phyloP scores from a whole-genome alignment of 2,113 vertebrate species.

The Lophotis ruficrista region DNA sequence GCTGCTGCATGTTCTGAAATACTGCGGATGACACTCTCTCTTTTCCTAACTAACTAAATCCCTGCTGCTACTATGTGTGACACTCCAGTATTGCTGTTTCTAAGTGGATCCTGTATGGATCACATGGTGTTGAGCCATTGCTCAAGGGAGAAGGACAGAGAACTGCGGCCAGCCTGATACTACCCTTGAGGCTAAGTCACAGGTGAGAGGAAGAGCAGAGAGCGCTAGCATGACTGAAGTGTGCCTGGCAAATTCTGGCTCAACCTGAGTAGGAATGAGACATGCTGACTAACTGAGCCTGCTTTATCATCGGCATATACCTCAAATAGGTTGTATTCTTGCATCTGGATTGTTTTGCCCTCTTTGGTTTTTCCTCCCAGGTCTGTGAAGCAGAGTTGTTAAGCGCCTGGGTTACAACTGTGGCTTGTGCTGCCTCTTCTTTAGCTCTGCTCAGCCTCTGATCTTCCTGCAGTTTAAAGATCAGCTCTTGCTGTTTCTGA shows the following conservation, averaged over 20 bases:
- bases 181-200: not conserved
- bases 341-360: not conserved
- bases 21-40: not conserved
- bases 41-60: not conserved
- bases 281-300: not conserved
- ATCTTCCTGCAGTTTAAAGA: slow-evolving; percentile 78
- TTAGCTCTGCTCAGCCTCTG: slow-evolving; percentile 72
- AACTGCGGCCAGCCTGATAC: not conserved
- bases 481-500: slow-evolving; percentile 85
- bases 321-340: not conserved
- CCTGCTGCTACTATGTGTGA: not conserved
- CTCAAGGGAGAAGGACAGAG: not conserved
- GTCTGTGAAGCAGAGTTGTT: not conserved
- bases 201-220: not conserved
- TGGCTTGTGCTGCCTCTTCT: slow-evolving; percentile 64
- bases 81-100: not conserved
- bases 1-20: not conserved
- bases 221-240: not conserved
- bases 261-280: not conserved
- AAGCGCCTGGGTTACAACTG: not conserved
- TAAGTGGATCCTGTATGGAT: not conserved
- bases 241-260: not conserved
- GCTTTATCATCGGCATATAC: not conserved
- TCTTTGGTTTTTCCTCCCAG: not conserved
- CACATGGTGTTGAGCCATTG: not conserved